phyloP scores from a whole-genome alignment of 2,113 vertebrate species.

The Pygoscelis adeliae region DNA sequence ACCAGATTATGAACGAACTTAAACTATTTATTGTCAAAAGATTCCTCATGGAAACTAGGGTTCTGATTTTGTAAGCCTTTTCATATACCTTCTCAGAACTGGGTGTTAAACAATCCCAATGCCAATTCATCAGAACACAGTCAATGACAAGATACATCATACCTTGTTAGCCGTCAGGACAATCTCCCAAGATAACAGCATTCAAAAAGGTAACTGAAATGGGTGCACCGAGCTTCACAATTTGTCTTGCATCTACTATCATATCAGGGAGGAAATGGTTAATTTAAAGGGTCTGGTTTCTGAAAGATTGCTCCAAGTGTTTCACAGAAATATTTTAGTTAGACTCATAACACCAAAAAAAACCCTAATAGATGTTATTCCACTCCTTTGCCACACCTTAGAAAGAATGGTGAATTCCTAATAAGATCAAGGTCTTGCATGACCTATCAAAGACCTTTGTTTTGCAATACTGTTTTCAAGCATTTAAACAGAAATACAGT shows the following conservation, averaged over 20 bases:
- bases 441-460: background rate
- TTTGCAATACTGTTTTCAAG: background rate
- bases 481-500: background rate
- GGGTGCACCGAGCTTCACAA: background rate
- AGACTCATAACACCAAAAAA: background rate
- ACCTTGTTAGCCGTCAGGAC: background rate
- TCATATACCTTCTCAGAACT: background rate
- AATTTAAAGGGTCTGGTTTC: background rate
- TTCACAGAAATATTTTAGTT: background rate
- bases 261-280: background rate
- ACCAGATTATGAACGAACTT: background rate
- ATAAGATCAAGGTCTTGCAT: background rate
- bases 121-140: background rate
- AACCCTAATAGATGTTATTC: background rate
- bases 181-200: background rate
- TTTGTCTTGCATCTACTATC: background rate
- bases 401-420: accelerated
- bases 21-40: background rate
- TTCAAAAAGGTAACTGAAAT: background rate
- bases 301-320: background rate
- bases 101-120: background rate
- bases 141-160: background rate
- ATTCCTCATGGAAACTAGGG: background rate
- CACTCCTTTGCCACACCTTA: background rate
- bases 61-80: background rate